Evolutionary conservation across 35 echinoderm and acorn worm species (phyloP).

Genomic region (Heliocidaris tuberculata): DNA sequence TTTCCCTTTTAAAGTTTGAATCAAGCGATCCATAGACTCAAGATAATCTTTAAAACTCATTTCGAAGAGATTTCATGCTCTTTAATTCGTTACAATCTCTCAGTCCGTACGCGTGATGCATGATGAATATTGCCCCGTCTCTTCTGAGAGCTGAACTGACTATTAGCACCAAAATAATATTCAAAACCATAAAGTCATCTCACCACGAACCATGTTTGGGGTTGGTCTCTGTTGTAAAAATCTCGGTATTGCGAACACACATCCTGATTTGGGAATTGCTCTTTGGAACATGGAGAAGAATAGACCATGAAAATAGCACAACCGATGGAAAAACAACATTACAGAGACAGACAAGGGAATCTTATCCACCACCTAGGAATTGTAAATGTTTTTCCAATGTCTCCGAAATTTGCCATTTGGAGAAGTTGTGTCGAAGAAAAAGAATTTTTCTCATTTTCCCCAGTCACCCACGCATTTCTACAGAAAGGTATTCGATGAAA

Average conservation of each 20-base stretch:
- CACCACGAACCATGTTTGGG: neutral
- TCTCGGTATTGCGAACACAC: neutral
- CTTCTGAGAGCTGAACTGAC: neutral
- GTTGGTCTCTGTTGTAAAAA: neutral
- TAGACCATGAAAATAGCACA: neutral
- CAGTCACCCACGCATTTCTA: neutral
- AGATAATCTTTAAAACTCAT: too few relatives aligned
- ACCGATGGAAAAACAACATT: constrained; percentile 3
- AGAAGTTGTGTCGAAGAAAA: neutral
- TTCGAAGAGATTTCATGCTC: neutral
- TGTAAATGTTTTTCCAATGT: neutral
- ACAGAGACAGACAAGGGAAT: neutral
- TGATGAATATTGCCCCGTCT: neutral
- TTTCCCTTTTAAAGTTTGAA: too few relatives aligned
- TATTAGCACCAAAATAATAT: neutral
- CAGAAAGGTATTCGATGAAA: too few relatives aligned
- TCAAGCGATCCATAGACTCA: too few relatives aligned
- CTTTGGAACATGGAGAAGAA: neutral
- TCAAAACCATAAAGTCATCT: constrained; percentile 4
- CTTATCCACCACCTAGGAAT: neutral
- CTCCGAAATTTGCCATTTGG: neutral
- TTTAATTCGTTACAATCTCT: neutral
- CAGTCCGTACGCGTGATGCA: neutral
- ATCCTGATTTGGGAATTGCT: neutral
- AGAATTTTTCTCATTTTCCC: neutral